Conservation (phyloP, 2,888 invertebrate species). For the Drosophila kokeensis region DNA sequence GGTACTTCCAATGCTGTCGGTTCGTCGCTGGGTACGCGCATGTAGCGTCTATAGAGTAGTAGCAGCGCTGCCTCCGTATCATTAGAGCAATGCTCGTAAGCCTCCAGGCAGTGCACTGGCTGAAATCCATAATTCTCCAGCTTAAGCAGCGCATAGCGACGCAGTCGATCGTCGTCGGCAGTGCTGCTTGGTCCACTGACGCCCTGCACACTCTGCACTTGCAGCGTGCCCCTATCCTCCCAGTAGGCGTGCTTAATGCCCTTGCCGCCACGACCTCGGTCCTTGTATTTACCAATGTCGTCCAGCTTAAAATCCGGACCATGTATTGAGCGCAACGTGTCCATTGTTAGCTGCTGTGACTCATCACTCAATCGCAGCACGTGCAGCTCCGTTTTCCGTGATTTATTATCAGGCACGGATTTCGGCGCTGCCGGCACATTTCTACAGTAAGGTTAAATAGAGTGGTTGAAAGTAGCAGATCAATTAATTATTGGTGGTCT, state of each 20-base stretch:
- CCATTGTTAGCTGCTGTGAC: slow-evolving; percentile 90
- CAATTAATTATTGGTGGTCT: neutral
- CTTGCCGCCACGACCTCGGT: slow-evolving; percentile 87
- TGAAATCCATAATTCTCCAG: slow-evolving; percentile 92
- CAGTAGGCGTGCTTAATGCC: slow-evolving; percentile 90
- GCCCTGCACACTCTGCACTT: slow-evolving; percentile 87
- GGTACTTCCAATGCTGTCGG: slow-evolving; percentile 28
- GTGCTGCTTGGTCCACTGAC: slow-evolving; percentile 75
- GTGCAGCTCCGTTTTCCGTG: slow-evolving; percentile 91
- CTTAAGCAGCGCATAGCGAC: slow-evolving; percentile 90
- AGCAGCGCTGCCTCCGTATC: slow-evolving; percentile 90
- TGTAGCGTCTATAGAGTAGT: slow-evolving; percentile 90
- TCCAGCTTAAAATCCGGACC: slow-evolving; percentile 89
- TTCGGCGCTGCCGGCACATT: slow-evolving; percentile 84
- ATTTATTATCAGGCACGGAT: slow-evolving; percentile 85
- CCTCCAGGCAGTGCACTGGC: slow-evolving; percentile 90
- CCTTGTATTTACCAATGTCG: slow-evolving; percentile 87
- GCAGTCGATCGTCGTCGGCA: slow-evolving; percentile 87
- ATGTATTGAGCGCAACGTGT: slow-evolving; percentile 90
- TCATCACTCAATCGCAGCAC: slow-evolving; percentile 89
- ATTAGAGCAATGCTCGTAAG: slow-evolving; percentile 88
- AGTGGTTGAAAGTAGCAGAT: neutral
- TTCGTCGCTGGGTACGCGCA: slow-evolving; percentile 64
- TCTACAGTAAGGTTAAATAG: slow-evolving; percentile 49
- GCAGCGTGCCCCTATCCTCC: slow-evolving; percentile 91